A percentile compares a stretch with the other conserved stretches of the same genome.
Evolutionary conservation across 2,113 vertebrate species (phyloP).

Genomic region (Dryoscopus gambensis): DNA sequence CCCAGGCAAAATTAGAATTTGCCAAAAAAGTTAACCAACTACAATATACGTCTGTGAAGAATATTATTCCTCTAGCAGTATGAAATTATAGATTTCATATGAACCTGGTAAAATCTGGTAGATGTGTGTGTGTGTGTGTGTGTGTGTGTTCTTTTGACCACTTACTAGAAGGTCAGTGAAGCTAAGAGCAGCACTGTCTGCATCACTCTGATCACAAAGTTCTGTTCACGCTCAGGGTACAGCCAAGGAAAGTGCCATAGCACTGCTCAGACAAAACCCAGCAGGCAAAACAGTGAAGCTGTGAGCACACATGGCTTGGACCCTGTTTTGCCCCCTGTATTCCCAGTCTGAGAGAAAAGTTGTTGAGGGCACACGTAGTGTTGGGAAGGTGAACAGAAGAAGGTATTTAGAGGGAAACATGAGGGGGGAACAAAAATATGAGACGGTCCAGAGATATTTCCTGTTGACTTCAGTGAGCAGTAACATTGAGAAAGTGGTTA

Average conservation of each 20-base stretch:
- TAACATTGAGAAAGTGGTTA: not conserved
- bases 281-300: not conserved
- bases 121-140: not conserved
- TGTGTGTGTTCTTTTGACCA: not conserved
- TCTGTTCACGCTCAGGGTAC: not conserved
- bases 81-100: not conserved
- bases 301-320: not conserved
- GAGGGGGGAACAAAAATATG: not conserved
- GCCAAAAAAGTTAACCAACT: not conserved
- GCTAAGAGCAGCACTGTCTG: not conserved
- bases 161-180: not conserved
- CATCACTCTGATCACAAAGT: not conserved
- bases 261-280: not conserved
- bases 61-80: not conserved
- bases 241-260: not conserved
- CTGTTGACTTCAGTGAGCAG: not conserved
- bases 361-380: not conserved
- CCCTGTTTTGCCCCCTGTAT: not conserved
- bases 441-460: not conserved
- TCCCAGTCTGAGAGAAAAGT: not conserved
- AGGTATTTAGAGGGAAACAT: not conserved
- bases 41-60: not conserved
- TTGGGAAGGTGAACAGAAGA: not conserved
- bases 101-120: not conserved
- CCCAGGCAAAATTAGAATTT: not conserved